Base-by-base conservation (phyloP, 1,140 invertebrate genomes). In the Drosophila yakuba region DNA sequence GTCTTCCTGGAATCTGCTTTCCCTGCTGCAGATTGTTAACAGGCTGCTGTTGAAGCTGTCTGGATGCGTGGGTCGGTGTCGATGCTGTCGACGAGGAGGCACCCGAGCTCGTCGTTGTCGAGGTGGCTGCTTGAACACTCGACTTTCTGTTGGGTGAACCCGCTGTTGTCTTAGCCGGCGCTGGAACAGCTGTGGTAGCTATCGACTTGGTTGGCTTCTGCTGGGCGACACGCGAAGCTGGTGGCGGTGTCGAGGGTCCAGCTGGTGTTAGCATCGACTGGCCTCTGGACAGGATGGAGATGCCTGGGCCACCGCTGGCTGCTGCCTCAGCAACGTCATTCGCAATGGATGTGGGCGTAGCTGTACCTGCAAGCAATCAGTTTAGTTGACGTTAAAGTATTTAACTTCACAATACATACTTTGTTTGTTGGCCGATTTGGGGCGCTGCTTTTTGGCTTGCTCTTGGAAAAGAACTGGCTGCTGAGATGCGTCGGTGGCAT, bases 341-440 rank as follows among this genome's bases (percentile, higher is more conserved):
- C 35, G 83, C 84, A 47, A 89, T 89, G 5, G 84, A 89, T 41
- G 74, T 78, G 7, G 84, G 84, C 39, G 84, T 89, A 15, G 85
- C 84, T 38, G 84, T 88, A 12, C 66, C 84, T 88, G 48, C 0
- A 59, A 57, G 7, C 35, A 20, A 48, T 8, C 20, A n/a, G 6
- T 41, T 20, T 50, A 43, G 52, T 35, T 28, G 15, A 41, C 39
- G 11, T 17, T 6, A 6, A 15, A 12, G 0, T 8, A 8, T 28
- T n/a, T 14, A 4, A 12, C 1, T 23, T 5, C 6, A 36, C 3
- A 5, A 0, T 6, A 61, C 73, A 69, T 23, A 89, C 84, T 89
- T 74, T 89, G 84, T 50, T 89, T 89, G 58, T 89, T 89, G 41
- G 84, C 84, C 23, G 74, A 89, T 44, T 89, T 89, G 25, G 84